A percentile compares a stretch with the other conserved stretches of the same genome.
Conservation (phyloP, 2,797 vertebrate genomes). For the Numenius phaeopus region DNA sequence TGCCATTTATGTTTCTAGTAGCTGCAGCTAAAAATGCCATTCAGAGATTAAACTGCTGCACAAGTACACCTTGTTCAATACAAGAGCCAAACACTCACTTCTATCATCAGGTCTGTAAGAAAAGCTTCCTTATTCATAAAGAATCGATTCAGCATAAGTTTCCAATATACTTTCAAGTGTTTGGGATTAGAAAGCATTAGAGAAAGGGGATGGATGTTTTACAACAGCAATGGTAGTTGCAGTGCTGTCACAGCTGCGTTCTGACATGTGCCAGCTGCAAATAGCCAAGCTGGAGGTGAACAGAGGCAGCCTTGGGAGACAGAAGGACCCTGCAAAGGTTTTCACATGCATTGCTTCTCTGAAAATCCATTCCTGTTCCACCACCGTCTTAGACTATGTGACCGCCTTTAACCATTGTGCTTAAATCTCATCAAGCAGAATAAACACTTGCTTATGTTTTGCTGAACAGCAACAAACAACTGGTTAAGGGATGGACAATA, state of each 20-base stretch:
- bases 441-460: neutral
- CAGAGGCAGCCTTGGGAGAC: neutral
- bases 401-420: neutral
- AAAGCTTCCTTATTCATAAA: conserved; percentile 31
- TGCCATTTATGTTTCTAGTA: conserved; percentile 21
- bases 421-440: neutral
- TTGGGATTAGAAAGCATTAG: conserved; percentile 31
- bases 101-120: conserved; percentile 8
- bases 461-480: neutral
- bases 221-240: neutral
- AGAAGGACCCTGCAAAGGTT: neutral
- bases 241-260: neutral
- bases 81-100: conserved; percentile 17
- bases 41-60: conserved; percentile 28
- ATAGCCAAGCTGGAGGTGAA: neutral
- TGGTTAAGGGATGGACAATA: neutral
- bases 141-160: conserved; percentile 21
- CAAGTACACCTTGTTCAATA: conserved; percentile 33
- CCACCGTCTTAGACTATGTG: neutral
- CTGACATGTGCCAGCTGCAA: neutral
- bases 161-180: conserved; percentile 18
- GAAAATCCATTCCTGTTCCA: neutral
- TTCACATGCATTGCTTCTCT: neutral
- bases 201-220: neutral
- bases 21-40: conserved; percentile 24